These are phyloP conservation scores for Aspidiotus destructor DNA, from an alignment of 2,888 invertebrate genomes.

Conservation along the genomic window DNA sequence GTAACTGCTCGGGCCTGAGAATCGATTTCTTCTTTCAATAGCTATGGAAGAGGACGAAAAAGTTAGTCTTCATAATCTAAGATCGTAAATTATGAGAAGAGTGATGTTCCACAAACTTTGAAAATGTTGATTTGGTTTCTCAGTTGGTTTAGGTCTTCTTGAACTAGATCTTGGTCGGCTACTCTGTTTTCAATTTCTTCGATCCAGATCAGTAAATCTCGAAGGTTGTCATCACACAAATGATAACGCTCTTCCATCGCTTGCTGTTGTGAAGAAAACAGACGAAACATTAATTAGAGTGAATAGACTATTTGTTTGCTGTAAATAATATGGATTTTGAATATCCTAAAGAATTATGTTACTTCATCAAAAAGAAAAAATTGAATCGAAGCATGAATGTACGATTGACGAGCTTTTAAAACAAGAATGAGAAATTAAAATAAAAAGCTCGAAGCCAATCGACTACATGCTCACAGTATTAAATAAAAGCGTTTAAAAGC, in stretches of 20 bases:
- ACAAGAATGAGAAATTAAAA: no score
- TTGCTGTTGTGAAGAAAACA: slow-evolving; percentile 58
- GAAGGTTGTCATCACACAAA: slow-evolving; percentile 75
- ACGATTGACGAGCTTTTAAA: no score
- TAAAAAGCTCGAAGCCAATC: no score
- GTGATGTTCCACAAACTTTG: slow-evolving; percentile 51
- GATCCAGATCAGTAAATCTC: slow-evolving; percentile 79
- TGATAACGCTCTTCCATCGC: slow-evolving; percentile 91
- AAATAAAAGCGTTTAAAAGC: no score
- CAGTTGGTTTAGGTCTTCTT: slow-evolving; percentile 75
- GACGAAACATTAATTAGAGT: neutral
- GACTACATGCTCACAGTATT: no score
- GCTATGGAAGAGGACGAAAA: slow-evolving; percentile 46
- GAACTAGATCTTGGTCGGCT: slow-evolving; percentile 74
- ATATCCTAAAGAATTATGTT: no score
- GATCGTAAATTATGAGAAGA: neutral
- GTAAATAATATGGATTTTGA: no score
- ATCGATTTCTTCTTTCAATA: slow-evolving; percentile 81
- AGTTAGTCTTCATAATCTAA: neutral
- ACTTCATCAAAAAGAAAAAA: no score
- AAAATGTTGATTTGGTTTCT: slow-evolving; percentile 80
- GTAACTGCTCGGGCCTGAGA: slow-evolving; percentile 73
- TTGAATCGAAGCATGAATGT: no score
- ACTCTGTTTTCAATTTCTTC: slow-evolving; percentile 71
- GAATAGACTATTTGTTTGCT: no score